A percentile compares a stretch with the other conserved stretches of the same genome.
Conservation (phyloP, 2,113 vertebrate genomes). For the Pseudopodoces humilis region DNA sequence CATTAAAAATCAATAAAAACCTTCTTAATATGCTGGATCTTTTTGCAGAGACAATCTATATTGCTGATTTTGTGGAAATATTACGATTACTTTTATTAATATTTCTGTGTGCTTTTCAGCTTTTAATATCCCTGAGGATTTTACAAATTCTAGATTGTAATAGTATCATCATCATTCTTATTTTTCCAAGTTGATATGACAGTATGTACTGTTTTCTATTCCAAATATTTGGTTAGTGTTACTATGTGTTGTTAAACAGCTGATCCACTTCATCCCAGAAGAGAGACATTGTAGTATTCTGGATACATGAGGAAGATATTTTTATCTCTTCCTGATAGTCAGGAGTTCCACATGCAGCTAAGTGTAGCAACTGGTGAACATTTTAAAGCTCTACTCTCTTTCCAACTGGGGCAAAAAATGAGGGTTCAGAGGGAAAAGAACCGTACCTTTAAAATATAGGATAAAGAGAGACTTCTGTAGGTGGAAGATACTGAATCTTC, state of each 20-base stretch:
- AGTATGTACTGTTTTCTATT: background rate
- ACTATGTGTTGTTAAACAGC: background rate
- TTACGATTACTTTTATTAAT: conserved; percentile 12
- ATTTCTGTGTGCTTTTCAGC: conserved; percentile 5
- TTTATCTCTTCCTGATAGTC: background rate
- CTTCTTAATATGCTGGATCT: background rate
- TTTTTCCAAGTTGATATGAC: background rate
- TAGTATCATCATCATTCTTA: background rate
- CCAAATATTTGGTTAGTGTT: background rate
- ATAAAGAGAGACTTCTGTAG: background rate
- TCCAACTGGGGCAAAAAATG: background rate
- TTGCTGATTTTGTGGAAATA: background rate
- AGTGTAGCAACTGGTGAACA: background rate
- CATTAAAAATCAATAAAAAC: background rate
- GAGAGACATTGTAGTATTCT: background rate
- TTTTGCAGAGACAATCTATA: background rate
- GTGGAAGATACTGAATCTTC: background rate
- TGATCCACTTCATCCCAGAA: background rate
- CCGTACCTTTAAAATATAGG: background rate
- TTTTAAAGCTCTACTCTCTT: background rate
- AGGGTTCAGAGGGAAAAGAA: background rate
- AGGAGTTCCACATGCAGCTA: background rate
- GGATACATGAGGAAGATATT: background rate
- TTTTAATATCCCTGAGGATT: background rate
- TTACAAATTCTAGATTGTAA: background rate